A percentile compares a stretch with the other conserved stretches of the same genome.
Evolutionary conservation across 2,888 invertebrate species (phyloP).

Genomic region (Hypselothyrea guttata): DNA sequence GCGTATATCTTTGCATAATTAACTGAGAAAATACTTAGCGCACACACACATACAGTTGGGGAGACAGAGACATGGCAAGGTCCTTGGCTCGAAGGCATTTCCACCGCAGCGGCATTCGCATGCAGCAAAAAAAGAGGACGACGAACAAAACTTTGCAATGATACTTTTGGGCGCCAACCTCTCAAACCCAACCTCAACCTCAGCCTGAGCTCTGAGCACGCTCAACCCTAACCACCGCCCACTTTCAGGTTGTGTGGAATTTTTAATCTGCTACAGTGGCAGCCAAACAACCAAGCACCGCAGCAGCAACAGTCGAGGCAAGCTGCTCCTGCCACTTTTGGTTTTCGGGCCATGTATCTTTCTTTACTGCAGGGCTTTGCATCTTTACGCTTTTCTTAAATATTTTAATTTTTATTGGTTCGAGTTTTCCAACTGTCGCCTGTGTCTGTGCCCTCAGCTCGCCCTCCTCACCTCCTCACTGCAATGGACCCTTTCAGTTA

Average conservation of each 20-base stretch:
- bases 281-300: slow-evolving; percentile 52
- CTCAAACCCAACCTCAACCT: slow-evolving; percentile 1
- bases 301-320: slow-evolving; percentile 15
- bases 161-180: slow-evolving; percentile 57
- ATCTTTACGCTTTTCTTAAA: slow-evolving; percentile 74
- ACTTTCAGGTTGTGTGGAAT: slow-evolving; percentile 70
- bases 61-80: slow-evolving; percentile 21
- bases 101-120: slow-evolving; percentile 61
- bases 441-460: slow-evolving; percentile 1
- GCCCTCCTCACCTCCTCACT: not conserved
- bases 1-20: slow-evolving; percentile 77
- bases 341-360: slow-evolving; percentile 59
- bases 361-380: slow-evolving; percentile 73
- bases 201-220: not conserved
- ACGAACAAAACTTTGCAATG: slow-evolving; percentile 69
- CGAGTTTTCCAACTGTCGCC: slow-evolving; percentile 65
- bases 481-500: slow-evolving; percentile 30
- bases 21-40: slow-evolving; percentile 74
- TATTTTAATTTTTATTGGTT: slow-evolving; percentile 76
- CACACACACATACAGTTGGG: slow-evolving; percentile 23
- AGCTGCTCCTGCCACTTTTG: not conserved
- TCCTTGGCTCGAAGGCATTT: slow-evolving; percentile 63
- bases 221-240: slow-evolving; percentile 12
- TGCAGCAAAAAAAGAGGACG: slow-evolving; percentile 42
- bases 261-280: slow-evolving; percentile 69